These are phyloP conservation scores for Phoxinus phoxinus DNA, from an alignment of 2,113 vertebrate species.

Conservation along the genomic window DNA sequence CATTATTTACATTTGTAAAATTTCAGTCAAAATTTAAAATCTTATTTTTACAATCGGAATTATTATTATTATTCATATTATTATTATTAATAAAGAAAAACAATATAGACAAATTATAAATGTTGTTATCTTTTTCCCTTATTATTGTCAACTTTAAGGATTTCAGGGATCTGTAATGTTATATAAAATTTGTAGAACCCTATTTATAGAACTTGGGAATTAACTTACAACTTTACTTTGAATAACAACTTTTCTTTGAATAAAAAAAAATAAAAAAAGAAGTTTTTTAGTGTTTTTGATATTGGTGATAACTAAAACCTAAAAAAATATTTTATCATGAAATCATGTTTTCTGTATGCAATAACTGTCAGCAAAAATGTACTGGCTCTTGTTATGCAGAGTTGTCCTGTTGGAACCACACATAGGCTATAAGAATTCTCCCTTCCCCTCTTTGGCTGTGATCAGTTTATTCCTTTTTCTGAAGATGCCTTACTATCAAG, in stretches of 20 bases:
- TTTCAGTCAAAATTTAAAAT: not conserved
- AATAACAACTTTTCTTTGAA: not conserved
- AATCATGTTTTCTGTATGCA: not conserved
- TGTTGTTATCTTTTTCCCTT: not conserved
- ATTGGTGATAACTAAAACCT: not conserved
- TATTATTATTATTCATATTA: too few species aligned
- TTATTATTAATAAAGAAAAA: not conserved
- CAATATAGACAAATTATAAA: not conserved
- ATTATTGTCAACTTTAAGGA: not conserved
- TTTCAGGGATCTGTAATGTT: not conserved
- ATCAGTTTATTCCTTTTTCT: constrained; percentile 47
- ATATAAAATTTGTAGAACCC: not conserved
- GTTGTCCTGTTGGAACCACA: constrained; percentile 22
- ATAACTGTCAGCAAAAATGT: constrained; percentile 9
- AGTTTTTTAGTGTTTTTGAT: not conserved
- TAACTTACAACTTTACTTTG: not conserved
- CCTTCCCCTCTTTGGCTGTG: constrained; percentile 20
- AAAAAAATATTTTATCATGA: too few species aligned
- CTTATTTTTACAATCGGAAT: too few species aligned
- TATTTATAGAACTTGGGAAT: not conserved
- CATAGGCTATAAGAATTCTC: constrained; percentile 20
- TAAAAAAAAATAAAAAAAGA: too few species aligned
- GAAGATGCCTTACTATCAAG: constrained; percentile 47
- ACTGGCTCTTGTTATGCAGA: constrained; percentile 3
- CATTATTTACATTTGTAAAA: not conserved